Base-by-base conservation (phyloP, 2,888 invertebrate species). In the Catotricha subobsoleta region DNA sequence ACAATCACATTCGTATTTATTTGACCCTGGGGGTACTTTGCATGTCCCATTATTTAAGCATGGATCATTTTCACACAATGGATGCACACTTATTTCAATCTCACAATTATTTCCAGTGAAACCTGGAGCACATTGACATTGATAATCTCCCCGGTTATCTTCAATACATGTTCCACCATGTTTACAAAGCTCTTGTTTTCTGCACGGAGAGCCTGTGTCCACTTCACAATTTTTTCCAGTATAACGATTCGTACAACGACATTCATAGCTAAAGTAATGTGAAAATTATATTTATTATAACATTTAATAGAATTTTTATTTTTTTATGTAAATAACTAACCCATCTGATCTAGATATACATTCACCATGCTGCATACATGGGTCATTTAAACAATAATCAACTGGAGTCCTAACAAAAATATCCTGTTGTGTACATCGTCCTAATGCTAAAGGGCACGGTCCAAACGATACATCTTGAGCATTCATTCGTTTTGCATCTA, bases 181-280 rank as follows among this genome's bases (percentile, higher is more conserved):
- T 46, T 65, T 67, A 58, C 92, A 94, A 10, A 79, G 72, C 46
- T 60, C 64, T 36, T 71, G 72, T n/a, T n/a, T n/a, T 41, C 62
- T 60, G 55, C 84, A 84, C 1, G 80, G 80, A 48, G 78, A 71
- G 39, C 82, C 83, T 57, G 68, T 71, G 63, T 84, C 83, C 58
- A 76, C 74, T 61, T 87, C 79, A 64, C 90, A 90, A 65, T 86
- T 84, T 65, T 80, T 80, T 49, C 90, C 88, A 42, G 80, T 74
- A 63, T 83, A 90, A 42, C 86, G 74, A 25, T 83, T 76, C 43
- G 77, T 71, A 66, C 90, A 90, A 56, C 75, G 74, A 62, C 91
- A 91, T 55, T 80, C 79, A 62, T 86, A 88, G 46, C 74, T 66
- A 49, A 15, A 39, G 28, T 16, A 25, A 28, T n/a, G 7, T 4